Evolutionary conservation across 2,888 invertebrate species (phyloP).

Genomic region (Eupithecia inturbata): DNA sequence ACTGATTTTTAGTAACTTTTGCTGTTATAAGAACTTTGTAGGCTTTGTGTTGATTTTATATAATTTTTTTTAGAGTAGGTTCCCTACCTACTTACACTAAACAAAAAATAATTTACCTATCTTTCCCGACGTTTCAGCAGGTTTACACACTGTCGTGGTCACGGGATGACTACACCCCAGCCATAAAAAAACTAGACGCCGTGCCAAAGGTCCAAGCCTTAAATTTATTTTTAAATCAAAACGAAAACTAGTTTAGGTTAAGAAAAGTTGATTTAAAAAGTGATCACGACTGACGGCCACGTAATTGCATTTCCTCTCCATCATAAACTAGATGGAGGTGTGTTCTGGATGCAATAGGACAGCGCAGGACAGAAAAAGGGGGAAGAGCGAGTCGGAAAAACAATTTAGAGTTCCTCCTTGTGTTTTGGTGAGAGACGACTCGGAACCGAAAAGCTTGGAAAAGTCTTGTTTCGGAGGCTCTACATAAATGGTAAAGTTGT

Average conservation of each 20-base stretch:
- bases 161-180: too few relatives aligned
- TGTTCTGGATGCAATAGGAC: background rate
- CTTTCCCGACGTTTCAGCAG: too few relatives aligned
- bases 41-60: too few relatives aligned
- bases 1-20: background rate
- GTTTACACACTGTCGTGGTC: too few relatives aligned
- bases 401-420: background rate
- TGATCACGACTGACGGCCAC: constrained; percentile 7
- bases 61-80: too few relatives aligned
- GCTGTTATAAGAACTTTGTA: background rate
- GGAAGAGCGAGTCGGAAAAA: background rate
- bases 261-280: constrained; percentile 5
- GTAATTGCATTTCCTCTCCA: constrained; percentile 26
- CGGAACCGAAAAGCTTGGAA: background rate
- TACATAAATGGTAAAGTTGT: background rate
- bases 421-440: background rate
- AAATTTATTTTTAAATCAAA: background rate
- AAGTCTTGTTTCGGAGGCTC: background rate
- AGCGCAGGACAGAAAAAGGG: background rate
- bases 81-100: too few relatives aligned
- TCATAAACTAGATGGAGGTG: constrained; percentile 19
- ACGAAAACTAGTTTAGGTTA: background rate
- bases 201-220: background rate
- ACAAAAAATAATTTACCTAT: too few relatives aligned
- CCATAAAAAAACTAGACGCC: too few relatives aligned